Conservation (phyloP, 2,797 vertebrate species). For the Aulostomus chinensis region DNA sequence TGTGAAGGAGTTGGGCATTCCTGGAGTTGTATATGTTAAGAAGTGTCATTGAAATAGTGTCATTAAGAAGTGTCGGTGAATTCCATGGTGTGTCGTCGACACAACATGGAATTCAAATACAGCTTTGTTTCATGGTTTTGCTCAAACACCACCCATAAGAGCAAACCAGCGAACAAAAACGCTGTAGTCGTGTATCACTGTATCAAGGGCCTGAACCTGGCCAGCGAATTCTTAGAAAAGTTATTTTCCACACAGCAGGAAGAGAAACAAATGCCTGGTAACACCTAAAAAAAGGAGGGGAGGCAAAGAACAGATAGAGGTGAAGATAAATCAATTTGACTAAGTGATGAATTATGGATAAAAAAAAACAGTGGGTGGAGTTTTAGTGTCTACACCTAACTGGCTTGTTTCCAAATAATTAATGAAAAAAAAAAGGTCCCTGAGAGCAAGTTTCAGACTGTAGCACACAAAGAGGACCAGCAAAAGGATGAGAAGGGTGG, state of each 20-base stretch:
- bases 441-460: slow-evolving; percentile 90
- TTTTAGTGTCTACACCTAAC: slow-evolving; percentile 85
- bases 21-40: too few species aligned
- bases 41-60: too few species aligned
- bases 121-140: too few species aligned
- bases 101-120: too few species aligned
- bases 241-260: slow-evolving; percentile 55
- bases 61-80: too few species aligned
- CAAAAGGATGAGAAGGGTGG: slow-evolving; percentile 87
- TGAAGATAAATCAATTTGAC: slow-evolving; percentile 30
- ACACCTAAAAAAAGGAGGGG: slow-evolving; percentile 11
- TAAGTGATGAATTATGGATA: slow-evolving; percentile 24
- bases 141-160: too few species aligned
- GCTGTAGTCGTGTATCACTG: too few species aligned
- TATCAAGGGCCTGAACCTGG: slow-evolving; percentile 67
- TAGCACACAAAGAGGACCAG: slow-evolving; percentile 84
- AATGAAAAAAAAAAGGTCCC: slow-evolving; percentile 85
- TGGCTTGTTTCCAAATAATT: slow-evolving; percentile 96
- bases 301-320: slow-evolving; percentile 17
- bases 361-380: slow-evolving; percentile 74
- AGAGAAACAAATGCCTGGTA: slow-evolving; percentile 27
- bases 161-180: too few species aligned
- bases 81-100: too few species aligned
- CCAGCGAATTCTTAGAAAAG: slow-evolving; percentile 63
- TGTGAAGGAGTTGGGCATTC: too few species aligned